phyloP scores from a whole-genome alignment of 2,888 invertebrate species.

The Camptogramma bilineatum region DNA sequence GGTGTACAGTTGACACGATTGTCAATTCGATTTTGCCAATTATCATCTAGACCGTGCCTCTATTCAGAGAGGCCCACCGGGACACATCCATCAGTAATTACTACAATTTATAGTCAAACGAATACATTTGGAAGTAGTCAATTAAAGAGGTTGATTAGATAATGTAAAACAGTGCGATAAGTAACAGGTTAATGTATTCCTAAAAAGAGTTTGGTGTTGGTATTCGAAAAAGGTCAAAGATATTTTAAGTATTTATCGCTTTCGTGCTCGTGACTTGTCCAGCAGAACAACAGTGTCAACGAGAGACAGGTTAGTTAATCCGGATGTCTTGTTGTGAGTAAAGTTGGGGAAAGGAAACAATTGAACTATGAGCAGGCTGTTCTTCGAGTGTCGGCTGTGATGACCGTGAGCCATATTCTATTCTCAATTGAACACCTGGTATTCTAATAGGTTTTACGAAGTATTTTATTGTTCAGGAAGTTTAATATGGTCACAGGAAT shows the following conservation, averaged over 20 bases:
- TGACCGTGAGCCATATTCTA: slow-evolving; percentile 1
- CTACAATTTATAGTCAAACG: slow-evolving; percentile 7
- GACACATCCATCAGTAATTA: slow-evolving; percentile 7
- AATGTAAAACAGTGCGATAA: slow-evolving; percentile 6
- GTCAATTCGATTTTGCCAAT: slow-evolving; percentile 18
- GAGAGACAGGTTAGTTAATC: slow-evolving; percentile 10
- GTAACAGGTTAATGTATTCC: neutral
- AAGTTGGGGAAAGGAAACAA: slow-evolving; percentile 27
- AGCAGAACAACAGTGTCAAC: neutral
- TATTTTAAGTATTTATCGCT: neutral
- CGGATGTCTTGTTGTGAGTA: slow-evolving; percentile 8
- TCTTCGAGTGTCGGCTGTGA: slow-evolving; percentile 4
- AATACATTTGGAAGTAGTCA: slow-evolving; percentile 7
- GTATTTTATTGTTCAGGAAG: neutral
- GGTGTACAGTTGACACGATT: slow-evolving; percentile 11
- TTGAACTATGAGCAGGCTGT: slow-evolving; percentile 8
- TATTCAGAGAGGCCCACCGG: neutral
- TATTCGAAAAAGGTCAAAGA: neutral
- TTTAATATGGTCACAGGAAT: neutral
- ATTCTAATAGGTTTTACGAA: neutral
- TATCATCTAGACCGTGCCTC: slow-evolving; percentile 3
- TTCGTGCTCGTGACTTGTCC: neutral
- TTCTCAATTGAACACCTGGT: slow-evolving; percentile 1
- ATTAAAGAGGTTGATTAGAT: slow-evolving; percentile 8
- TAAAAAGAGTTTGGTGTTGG: neutral